These are phyloP conservation scores for Alsophila aescularia DNA, from an alignment of 2,888 invertebrate species.

Conservation along the genomic window DNA sequence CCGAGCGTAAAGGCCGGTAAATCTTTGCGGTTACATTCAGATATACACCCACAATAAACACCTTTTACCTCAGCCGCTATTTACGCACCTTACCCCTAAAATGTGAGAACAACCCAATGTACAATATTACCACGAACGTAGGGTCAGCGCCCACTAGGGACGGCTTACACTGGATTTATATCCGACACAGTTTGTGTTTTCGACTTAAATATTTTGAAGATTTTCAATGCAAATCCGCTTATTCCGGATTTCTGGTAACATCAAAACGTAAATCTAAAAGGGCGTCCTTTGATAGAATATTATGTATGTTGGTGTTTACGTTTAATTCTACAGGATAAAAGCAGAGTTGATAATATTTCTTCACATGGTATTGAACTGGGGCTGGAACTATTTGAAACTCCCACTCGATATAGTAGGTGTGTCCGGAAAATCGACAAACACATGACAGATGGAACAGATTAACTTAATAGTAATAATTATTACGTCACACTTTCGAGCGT, in stretches of 20 bases:
- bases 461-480: too few species aligned
- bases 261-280: conserved; percentile 2
- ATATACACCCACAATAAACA: conserved; percentile 30
- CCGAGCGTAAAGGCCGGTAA: conserved; percentile 20
- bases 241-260: conserved; percentile 18
- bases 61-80: conserved; percentile 27
- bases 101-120: conserved; percentile 45
- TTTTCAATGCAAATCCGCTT: conserved; percentile 33
- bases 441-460: too few species aligned
- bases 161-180: conserved; percentile 49
- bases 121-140: conserved; percentile 41
- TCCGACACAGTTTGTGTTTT: conserved; percentile 43
- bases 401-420: too few species aligned
- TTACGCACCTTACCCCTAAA: conserved; percentile 39
- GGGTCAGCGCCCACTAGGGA: conserved; percentile 47
- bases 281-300: neutral
- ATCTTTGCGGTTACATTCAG: conserved; percentile 32
- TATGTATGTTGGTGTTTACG: conserved; percentile 2
- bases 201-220: conserved; percentile 44
- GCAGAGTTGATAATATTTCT: neutral
- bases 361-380: too few species aligned
- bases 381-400: too few species aligned
- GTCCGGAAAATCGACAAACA: too few species aligned
- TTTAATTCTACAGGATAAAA: neutral
- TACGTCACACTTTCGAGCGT: too few species aligned